Conservation (phyloP, 2,888 invertebrate species). For the Miltochrista miniata region DNA sequence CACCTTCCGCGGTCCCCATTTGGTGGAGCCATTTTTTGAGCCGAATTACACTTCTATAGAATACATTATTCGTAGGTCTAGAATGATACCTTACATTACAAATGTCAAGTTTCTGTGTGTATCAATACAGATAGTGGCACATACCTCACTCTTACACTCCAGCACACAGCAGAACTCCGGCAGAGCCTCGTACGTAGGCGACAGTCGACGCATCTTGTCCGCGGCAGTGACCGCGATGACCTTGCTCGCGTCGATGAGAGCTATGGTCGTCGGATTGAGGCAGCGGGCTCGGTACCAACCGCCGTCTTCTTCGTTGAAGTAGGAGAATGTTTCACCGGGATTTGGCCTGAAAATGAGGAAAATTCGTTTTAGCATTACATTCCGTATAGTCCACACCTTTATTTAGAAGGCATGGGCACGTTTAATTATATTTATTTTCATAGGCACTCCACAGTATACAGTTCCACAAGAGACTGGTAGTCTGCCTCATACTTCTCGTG, state of each 20-base stretch:
- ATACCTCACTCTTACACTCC: slow-evolving; percentile 22
- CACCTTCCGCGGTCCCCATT: too few relatives aligned
- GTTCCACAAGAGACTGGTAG: neutral
- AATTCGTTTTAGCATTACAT: neutral
- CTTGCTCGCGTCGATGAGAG: slow-evolving; percentile 56
- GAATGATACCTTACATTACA: too few relatives aligned
- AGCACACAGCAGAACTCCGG: slow-evolving; percentile 66
- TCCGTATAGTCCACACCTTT: too few relatives aligned
- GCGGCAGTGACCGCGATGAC: slow-evolving; percentile 27
- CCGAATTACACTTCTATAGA: too few relatives aligned
- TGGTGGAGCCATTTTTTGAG: too few relatives aligned
- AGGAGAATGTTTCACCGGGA: slow-evolving; percentile 58
- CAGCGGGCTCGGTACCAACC: slow-evolving; percentile 70
- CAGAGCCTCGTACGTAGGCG: slow-evolving; percentile 34
- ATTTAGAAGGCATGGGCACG: too few relatives aligned
- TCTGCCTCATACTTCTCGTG: neutral
- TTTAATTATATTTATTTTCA: too few relatives aligned
- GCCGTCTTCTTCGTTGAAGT: slow-evolving; percentile 50
- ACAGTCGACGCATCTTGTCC: slow-evolving; percentile 38
- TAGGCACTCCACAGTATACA: too few relatives aligned
- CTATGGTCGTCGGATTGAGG: slow-evolving; percentile 40
- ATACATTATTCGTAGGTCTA: too few relatives aligned
- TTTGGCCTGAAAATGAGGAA: slow-evolving; percentile 37
- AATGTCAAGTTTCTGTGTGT: too few relatives aligned
- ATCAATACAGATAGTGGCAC: too few relatives aligned